Conservation (phyloP, 2,888 invertebrate genomes). For the Uropetala carovei region DNA sequence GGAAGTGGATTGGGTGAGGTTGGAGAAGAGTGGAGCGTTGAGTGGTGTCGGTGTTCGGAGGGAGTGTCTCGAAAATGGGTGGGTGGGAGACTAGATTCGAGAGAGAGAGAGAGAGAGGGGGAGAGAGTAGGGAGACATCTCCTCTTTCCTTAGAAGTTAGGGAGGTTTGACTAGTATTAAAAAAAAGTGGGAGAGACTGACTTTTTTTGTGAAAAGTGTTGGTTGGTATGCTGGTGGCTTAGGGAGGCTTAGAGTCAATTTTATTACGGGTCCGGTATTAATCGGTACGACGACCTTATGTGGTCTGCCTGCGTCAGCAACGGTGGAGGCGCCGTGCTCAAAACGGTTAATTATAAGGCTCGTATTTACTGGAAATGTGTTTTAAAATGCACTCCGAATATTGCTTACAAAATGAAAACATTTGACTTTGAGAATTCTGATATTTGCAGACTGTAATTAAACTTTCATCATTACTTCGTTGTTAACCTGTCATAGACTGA, state of each 20-base stretch:
- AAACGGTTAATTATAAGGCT: neutral
- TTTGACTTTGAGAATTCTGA: neutral
- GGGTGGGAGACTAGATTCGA: neutral
- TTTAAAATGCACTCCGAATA: neutral
- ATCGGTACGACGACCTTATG: neutral
- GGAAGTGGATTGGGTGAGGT: too few relatives aligned
- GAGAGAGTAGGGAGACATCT: neutral
- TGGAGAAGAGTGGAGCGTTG: neutral
- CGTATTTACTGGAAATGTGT: neutral
- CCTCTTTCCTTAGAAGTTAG: neutral
- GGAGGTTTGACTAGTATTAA: too few relatives aligned
- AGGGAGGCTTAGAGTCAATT: neutral
- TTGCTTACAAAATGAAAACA: neutral
- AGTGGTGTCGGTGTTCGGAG: neutral
- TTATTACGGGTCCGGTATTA: neutral
- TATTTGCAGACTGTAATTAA: neutral
- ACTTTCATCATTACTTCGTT: too few relatives aligned
- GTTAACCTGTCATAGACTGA: too few relatives aligned
- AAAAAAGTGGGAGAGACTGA: too few relatives aligned
- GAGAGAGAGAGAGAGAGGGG: neutral
- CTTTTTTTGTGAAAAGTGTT: too few relatives aligned
- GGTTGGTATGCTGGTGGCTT: neutral
- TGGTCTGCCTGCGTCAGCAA: neutral
- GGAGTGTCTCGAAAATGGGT: neutral
- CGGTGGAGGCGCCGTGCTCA: neutral